Percentiles rank a stretch among this genome's conserved stretches.
Conservation (phyloP, 2,113 vertebrate species). For the Crypturellus undulatus region DNA sequence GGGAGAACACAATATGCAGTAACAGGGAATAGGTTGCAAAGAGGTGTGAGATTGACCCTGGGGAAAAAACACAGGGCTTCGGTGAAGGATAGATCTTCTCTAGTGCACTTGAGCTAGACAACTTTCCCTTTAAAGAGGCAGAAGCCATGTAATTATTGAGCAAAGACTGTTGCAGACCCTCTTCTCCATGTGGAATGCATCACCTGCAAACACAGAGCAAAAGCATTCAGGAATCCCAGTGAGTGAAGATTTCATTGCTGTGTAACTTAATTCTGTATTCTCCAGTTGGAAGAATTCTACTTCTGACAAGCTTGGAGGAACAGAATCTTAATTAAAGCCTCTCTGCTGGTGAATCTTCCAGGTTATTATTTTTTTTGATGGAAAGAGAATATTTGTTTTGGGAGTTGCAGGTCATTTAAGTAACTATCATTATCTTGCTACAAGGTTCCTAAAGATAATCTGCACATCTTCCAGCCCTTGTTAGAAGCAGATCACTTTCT, state of each 20-base stretch:
- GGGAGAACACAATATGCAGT: background rate
- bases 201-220: background rate
- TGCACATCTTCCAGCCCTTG: background rate
- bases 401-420: background rate
- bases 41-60: background rate
- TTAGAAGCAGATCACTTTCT: background rate
- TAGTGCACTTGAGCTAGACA: background rate
- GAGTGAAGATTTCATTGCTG: background rate
- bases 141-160: background rate
- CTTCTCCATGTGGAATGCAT: background rate
- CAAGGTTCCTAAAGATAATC: background rate
- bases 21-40: accelerated
- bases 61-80: background rate
- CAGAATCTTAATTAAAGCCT: background rate
- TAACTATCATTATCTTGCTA: background rate
- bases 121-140: background rate
- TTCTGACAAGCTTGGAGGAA: background rate
- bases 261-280: background rate
- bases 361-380: background rate
- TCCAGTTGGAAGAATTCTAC: background rate
- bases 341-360: background rate
- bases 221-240: background rate
- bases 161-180: accelerated
- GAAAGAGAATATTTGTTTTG: background rate
- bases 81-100: background rate